Percentiles rank a stretch among this genome's conserved stretches.
phyloP scores from a whole-genome alignment of 2,113 vertebrate genomes.

The Sturnus vulgaris region DNA sequence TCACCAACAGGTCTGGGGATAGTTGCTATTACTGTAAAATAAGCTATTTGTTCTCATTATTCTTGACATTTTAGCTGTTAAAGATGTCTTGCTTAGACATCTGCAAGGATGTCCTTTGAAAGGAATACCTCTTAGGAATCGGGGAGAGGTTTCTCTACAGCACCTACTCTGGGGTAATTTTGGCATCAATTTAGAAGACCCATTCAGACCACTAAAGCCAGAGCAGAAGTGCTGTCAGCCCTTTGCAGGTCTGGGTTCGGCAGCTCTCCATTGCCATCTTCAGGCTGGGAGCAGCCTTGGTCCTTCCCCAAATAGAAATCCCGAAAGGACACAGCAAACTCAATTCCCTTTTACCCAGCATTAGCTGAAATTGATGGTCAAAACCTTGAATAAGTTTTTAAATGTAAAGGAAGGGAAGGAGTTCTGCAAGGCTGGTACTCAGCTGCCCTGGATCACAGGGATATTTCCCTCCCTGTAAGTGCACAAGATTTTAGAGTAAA shows the following conservation, averaged over 20 bases:
- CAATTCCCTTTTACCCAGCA: fast-evolving
- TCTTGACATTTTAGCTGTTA: neutral
- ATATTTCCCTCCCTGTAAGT: neutral
- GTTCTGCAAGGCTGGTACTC: neutral
- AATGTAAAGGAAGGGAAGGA: neutral
- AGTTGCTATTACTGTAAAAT: neutral
- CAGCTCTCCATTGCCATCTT: slow-evolving; percentile 44
- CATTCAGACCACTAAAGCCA: neutral
- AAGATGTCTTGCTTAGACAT: neutral
- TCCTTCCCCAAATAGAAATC: neutral
- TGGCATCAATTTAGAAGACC: neutral
- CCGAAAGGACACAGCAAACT: neutral
- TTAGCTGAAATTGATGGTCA: neutral
- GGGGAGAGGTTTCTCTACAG: neutral
- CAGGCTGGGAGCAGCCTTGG: slow-evolving; percentile 11
- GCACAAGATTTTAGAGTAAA: neutral
- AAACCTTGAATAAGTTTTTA: neutral
- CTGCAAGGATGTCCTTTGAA: neutral
- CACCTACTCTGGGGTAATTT: neutral
- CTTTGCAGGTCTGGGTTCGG: neutral
- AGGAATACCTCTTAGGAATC: neutral
- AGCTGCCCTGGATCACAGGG: fast-evolving
- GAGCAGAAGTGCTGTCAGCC: neutral
- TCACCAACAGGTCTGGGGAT: neutral
- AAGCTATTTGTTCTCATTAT: neutral